These are phyloP conservation scores for Sterna hirundo DNA, from an alignment of 2,113 vertebrate species.

Conservation along the genomic window DNA sequence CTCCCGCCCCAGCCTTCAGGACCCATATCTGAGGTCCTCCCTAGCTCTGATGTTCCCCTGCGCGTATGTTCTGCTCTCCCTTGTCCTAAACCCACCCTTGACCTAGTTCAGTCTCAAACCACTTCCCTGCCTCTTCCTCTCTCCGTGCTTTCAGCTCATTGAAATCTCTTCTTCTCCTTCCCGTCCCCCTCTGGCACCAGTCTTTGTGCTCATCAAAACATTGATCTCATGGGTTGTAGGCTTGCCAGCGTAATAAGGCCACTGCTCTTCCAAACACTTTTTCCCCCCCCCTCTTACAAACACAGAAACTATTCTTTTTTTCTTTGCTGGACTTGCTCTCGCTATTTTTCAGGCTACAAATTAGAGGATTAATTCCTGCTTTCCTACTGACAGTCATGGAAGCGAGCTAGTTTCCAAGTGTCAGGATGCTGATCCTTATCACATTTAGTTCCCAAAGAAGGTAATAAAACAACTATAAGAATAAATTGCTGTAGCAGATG, in stretches of 20 bases:
- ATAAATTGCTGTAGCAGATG: constrained; percentile 22
- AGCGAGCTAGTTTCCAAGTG: constrained; percentile 18
- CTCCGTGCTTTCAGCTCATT: background rate
- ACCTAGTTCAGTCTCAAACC: background rate
- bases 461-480: constrained; percentile 4
- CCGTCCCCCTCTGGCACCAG: background rate
- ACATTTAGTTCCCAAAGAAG: background rate
- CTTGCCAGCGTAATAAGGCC: constrained; percentile 41
- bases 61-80: background rate
- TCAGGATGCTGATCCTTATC: constrained; percentile 15
- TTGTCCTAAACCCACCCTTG: background rate
- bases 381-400: constrained; percentile 20
- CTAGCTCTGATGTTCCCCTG: background rate
- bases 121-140: background rate
- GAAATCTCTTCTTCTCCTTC: background rate
- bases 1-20: background rate
- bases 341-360: constrained; percentile 13
- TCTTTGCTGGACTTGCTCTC: background rate
- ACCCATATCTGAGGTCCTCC: background rate
- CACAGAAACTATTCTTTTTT: background rate
- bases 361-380: constrained; percentile 14
- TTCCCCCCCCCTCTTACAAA: background rate
- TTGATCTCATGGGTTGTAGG: constrained; percentile 31
- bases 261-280: constrained; percentile 7
- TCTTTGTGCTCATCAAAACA: constrained; percentile 45